These are phyloP conservation scores for Mesopsocus fuscifrons DNA, from an alignment of 2,888 invertebrate species.

Conservation along the genomic window DNA sequence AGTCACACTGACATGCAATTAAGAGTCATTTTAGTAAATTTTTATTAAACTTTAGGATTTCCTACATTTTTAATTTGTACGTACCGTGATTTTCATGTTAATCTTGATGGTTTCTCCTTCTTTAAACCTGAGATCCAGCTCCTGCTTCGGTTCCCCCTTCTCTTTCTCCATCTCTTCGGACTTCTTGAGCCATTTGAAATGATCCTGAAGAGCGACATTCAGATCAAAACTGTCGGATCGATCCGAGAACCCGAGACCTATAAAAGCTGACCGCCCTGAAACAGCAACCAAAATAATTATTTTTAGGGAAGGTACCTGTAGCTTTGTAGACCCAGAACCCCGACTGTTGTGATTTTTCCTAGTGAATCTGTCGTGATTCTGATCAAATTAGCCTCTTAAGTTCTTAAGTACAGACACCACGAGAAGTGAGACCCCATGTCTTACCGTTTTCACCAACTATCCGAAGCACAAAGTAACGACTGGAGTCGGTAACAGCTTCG, in stretches of 20 bases:
- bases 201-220: conserved; percentile 95
- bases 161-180: conserved; percentile 47
- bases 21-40: no score
- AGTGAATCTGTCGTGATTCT: no score
- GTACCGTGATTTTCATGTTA: conserved; percentile 89
- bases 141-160: conserved; percentile 51
- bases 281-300: no score
- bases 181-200: conserved; percentile 86
- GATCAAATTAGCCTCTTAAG: no score
- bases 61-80: conserved; percentile 17
- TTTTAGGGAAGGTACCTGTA: no score
- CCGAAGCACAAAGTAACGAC: conserved; percentile 88
- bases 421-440: no score
- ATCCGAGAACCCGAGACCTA: conserved; percentile 95
- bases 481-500: conserved; percentile 92
- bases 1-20: no score
- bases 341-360: no score
- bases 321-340: no score
- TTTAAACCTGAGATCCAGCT: conserved; percentile 91
- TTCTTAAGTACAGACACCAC: no score
- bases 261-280: conserved; percentile 69
- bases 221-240: conserved; percentile 97
- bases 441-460: conserved; percentile 87
- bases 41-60: neutral
- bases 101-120: conserved; percentile 99